These are phyloP conservation scores for Sebastes vulpes DNA, from an alignment of 2,797 vertebrate genomes.

Conservation along the genomic window DNA sequence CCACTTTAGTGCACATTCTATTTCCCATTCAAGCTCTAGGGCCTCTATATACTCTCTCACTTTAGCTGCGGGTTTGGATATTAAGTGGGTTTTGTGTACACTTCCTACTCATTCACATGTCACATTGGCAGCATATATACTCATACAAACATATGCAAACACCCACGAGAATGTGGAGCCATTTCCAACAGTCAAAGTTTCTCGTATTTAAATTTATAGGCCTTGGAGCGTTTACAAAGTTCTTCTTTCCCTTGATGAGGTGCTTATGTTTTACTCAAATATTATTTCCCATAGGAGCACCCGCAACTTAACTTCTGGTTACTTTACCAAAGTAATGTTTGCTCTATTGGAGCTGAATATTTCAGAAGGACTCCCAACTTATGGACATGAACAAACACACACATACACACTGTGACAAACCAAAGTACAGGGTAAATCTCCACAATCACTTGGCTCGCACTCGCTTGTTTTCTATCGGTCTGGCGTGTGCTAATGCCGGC, in stretches of 20 bases:
- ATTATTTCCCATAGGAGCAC: constrained; percentile 14
- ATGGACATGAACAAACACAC: not conserved
- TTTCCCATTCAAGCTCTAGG: not conserved
- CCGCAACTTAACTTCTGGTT: constrained; percentile 6
- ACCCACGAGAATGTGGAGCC: constrained; percentile 18
- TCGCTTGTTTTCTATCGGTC: not conserved
- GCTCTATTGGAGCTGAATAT: constrained; percentile 37
- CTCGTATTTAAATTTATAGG: constrained; percentile 10
- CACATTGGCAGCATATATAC: constrained; percentile 3
- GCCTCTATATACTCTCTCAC: not conserved
- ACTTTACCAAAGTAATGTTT: constrained; percentile 43
- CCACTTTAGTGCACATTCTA: not conserved
- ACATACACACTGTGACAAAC: not conserved
- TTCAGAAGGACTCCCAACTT: constrained; percentile 29
- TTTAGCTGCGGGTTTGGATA: not conserved
- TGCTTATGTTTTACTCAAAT: constrained; percentile 28
- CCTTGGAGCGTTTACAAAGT: constrained; percentile 16
- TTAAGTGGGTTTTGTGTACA: constrained; percentile 7
- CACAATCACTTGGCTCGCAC: not conserved
- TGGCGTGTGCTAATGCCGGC: not conserved
- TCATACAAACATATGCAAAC: constrained; percentile 39
- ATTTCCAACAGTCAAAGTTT: constrained; percentile 5
- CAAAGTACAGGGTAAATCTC: not conserved
- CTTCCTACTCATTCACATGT: constrained; percentile 13
- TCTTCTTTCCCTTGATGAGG: not conserved